Evolutionary conservation across 2,113 vertebrate genomes (phyloP).

Genomic region (Onychorhynchus coronatus): DNA sequence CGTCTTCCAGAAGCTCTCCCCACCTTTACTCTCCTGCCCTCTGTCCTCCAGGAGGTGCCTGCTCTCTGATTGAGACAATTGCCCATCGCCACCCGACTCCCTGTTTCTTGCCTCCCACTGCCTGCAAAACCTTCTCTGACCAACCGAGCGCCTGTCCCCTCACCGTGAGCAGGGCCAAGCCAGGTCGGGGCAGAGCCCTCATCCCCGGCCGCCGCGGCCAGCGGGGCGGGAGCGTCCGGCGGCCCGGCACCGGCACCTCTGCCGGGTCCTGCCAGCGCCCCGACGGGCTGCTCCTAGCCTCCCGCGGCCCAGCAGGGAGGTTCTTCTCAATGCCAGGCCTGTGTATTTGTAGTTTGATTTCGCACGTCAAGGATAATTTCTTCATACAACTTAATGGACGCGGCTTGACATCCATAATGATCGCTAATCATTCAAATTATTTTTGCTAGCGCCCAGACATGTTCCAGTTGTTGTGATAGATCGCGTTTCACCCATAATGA

Average conservation of each 20-base stretch:
- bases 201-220: fast-evolving
- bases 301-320: not conserved
- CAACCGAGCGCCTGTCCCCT: fast-evolving
- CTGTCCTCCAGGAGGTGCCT: too few species aligned
- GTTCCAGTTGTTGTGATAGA: conserved; percentile 88
- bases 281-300: not conserved
- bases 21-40: not conserved
- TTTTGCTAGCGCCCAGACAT: conserved; percentile 81
- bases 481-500: conserved; percentile 86
- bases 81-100: not conserved
- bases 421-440: conserved; percentile 85
- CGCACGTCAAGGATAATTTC: conserved; percentile 82
- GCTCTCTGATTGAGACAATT: not conserved
- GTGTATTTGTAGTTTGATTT: conserved; percentile 78
- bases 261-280: not conserved
- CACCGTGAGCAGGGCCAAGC: not conserved
- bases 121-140: not conserved
- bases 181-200: not conserved
- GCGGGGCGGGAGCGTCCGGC: not conserved
- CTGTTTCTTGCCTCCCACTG: not conserved
- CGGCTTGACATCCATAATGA: conserved; percentile 83
- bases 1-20: not conserved
- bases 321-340: conserved; percentile 70
- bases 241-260: not conserved
- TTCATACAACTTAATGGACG: conserved; percentile 81